Conservation (phyloP, 2,888 invertebrate genomes). For the Biston betularia region DNA sequence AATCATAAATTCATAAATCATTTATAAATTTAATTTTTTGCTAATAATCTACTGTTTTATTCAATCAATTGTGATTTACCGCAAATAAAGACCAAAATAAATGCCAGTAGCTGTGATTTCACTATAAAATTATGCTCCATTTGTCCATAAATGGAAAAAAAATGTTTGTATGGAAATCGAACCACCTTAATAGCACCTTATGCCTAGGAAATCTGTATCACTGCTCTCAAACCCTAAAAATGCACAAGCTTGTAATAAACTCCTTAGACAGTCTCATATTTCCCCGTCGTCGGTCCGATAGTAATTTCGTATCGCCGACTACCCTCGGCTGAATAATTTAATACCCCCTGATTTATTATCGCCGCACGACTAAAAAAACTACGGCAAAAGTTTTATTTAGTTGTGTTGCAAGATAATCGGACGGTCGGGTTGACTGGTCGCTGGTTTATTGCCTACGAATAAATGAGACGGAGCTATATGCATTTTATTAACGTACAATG, state of each 20-base stretch:
- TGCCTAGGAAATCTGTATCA: constrained; percentile 26
- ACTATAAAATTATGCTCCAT: too few species aligned
- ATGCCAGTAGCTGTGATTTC: too few species aligned
- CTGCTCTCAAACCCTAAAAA: constrained; percentile 28
- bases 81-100: too few species aligned
- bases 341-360: constrained; percentile 65
- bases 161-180: too few species aligned
- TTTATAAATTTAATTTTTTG: too few species aligned
- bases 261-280: constrained; percentile 40
- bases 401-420: constrained; percentile 43
- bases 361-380: constrained; percentile 30
- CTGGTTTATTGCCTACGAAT: neutral
- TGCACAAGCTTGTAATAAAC: constrained; percentile 20
- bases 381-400: constrained; percentile 40
- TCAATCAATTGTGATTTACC: too few species aligned
- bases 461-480: too few species aligned
- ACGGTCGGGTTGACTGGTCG: constrained; percentile 32
- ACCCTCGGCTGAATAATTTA: constrained; percentile 63
- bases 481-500: too few species aligned
- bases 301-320: constrained; percentile 56
- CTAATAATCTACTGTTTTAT: too few species aligned
- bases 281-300: constrained; percentile 45
- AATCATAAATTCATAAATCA: too few species aligned
- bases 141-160: too few species aligned
- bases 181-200: constrained; percentile 17